These are phyloP conservation scores for Diaphora mendica DNA, from an alignment of 2,888 invertebrate species.

Conservation along the genomic window DNA sequence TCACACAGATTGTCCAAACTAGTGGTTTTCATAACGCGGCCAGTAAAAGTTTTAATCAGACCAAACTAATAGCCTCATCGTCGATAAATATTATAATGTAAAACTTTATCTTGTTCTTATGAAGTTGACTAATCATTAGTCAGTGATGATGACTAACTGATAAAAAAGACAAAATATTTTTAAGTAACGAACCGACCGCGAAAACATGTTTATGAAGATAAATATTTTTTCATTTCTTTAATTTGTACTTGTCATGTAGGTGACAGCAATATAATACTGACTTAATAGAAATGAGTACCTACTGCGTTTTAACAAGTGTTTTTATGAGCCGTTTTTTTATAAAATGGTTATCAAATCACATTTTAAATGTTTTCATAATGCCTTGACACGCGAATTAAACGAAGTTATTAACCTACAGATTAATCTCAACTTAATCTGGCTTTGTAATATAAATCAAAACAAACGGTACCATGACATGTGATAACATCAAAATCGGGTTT, in stretches of 20 bases:
- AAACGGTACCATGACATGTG: constrained; percentile 69
- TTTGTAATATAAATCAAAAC: constrained; percentile 65
- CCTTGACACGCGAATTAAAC: constrained; percentile 36
- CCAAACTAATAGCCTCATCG: background rate
- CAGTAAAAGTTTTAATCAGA: background rate
- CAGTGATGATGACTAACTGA: background rate
- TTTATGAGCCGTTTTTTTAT: background rate
- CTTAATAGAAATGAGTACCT: background rate
- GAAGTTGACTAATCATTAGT: background rate
- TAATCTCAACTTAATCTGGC: constrained; percentile 61
- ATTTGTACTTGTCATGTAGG: background rate
- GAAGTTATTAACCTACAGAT: constrained; percentile 55
- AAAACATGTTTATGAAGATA: background rate
- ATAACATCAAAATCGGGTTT: constrained; percentile 75
- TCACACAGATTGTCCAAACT: no score
- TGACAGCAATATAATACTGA: background rate
- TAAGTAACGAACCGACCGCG: background rate
- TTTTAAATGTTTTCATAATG: constrained; percentile 18
- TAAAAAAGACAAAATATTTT: background rate
- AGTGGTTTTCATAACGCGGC: no score
- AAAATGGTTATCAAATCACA: background rate
- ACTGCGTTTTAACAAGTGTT: background rate
- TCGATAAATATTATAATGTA: background rate
- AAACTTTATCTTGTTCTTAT: background rate
- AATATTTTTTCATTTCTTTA: background rate